phyloP scores from a whole-genome alignment of 1,140 invertebrate genomes.

The Scaptomyza graminum region DNA sequence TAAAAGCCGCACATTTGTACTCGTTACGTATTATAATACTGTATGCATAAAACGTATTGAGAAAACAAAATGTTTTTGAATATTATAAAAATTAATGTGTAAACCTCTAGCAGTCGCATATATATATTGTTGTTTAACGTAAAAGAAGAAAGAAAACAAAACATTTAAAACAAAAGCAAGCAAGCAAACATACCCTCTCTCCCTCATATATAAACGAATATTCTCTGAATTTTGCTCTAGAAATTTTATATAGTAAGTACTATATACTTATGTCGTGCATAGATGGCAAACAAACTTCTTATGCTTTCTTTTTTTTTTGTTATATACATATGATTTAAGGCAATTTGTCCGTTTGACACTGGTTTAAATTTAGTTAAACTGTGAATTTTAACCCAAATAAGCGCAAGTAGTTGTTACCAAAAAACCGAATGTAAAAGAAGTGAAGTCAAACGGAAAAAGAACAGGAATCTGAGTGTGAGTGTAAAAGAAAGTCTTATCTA shows the following conservation, averaged over 20 bases:
- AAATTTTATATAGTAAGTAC: conserved; percentile 12
- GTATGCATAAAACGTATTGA: conserved; percentile 35
- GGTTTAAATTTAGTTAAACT: conserved; percentile 50
- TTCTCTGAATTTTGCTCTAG: conserved; percentile 55
- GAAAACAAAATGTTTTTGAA: conserved; percentile 46
- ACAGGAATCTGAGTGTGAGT: conserved; percentile 25
- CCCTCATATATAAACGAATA: conserved; percentile 47
- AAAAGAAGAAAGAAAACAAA: conserved; percentile 20
- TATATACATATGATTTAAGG: conserved; percentile 16
- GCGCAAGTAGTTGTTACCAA: conserved; percentile 60
- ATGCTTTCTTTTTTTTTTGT: conserved; percentile 39
- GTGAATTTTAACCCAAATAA: conserved; percentile 60
- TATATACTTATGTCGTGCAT: conserved; percentile 7
- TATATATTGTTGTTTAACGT: conserved; percentile 59
- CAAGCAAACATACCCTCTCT: neutral
- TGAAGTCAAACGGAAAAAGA: conserved; percentile 33
- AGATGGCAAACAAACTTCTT: neutral
- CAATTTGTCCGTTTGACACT: conserved; percentile 18
- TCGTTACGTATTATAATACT: conserved; percentile 8
- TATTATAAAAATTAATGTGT: conserved; percentile 27
- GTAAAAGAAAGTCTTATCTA: conserved; percentile 24
- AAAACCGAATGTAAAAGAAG: neutral
- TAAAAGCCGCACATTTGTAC: neutral
- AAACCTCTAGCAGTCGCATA: conserved; percentile 58
- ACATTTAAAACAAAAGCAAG: no score